Percentiles rank a stretch among this genome's conserved stretches.
Conservation (phyloP, 2,797 vertebrate species). For the Pipistrellus pipistrellus region DNA sequence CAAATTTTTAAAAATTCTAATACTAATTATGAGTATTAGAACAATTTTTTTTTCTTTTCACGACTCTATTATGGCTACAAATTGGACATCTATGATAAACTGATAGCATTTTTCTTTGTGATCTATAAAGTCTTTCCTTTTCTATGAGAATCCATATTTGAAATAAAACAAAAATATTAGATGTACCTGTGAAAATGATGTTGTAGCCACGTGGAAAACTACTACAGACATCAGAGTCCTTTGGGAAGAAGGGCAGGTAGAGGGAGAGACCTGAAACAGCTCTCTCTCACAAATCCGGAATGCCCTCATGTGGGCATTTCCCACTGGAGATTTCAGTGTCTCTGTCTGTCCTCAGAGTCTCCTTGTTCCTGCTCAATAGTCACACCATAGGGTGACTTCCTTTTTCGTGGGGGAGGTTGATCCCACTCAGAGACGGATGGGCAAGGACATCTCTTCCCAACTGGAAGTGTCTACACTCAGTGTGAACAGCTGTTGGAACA, state of each 20-base stretch:
- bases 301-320: neutral
- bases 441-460: constrained; percentile 80
- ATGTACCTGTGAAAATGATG: neutral
- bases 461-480: constrained; percentile 72
- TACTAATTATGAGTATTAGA: neutral
- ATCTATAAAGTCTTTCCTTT: neutral
- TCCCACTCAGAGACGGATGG: constrained; percentile 82
- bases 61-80: constrained; percentile 64
- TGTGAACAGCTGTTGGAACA: constrained; percentile 83
- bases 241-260: neutral
- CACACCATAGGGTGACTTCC: constrained; percentile 29
- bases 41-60: constrained; percentile 37
- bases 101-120: constrained; percentile 11
- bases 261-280: neutral
- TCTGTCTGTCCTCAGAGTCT: neutral
- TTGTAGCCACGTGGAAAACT: neutral
- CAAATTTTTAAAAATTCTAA: neutral
- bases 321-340: neutral
- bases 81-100: constrained; percentile 40
- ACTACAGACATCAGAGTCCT: neutral
- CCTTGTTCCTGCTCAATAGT: constrained; percentile 19
- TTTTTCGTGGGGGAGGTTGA: constrained; percentile 64
- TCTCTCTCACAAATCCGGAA: neutral
- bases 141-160: neutral
- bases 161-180: neutral